Conservation (phyloP, 2,888 invertebrate genomes). For the Mellilla xanthometata region DNA sequence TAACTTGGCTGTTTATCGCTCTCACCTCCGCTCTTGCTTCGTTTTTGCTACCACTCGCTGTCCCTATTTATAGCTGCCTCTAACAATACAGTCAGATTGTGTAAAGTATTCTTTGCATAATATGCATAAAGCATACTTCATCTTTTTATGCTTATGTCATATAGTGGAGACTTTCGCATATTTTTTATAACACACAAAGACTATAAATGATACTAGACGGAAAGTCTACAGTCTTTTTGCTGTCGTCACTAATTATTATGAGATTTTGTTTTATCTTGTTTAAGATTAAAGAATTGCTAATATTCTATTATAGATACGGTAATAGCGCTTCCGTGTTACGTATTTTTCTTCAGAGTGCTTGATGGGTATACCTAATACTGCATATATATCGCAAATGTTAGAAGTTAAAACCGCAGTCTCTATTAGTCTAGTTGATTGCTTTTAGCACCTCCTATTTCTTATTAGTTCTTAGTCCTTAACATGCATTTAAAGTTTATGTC, state of each 20-base stretch:
- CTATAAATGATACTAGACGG: too few relatives aligned
- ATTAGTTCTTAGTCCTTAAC: background rate
- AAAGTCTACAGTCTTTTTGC: too few relatives aligned
- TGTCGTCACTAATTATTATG: conserved; percentile 65
- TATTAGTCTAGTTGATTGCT: conserved; percentile 12
- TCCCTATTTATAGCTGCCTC: conserved; percentile 16
- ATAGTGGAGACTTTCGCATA: too few relatives aligned
- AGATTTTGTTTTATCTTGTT: too few relatives aligned
- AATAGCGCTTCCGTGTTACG: conserved; percentile 33
- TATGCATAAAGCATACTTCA: too few relatives aligned
- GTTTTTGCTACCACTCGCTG: conserved; percentile 25
- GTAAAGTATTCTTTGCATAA: too few relatives aligned
- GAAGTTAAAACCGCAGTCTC: background rate
- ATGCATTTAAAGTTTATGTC: conserved; percentile 19
- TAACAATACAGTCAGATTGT: background rate
- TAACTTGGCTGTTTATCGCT: conserved; percentile 15
- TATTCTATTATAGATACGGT: conserved; percentile 39
- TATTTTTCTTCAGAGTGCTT: conserved; percentile 20
- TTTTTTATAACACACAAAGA: too few relatives aligned
- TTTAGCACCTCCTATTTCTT: conserved; percentile 2
- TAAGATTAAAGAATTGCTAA: conserved; percentile 54
- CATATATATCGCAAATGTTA: background rate
- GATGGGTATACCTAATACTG: too few relatives aligned
- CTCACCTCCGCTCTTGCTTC: conserved; percentile 20
- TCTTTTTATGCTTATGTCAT: too few relatives aligned